These are phyloP conservation scores for Antitype chi DNA, from an alignment of 2,888 invertebrate genomes.

Conservation along the genomic window DNA sequence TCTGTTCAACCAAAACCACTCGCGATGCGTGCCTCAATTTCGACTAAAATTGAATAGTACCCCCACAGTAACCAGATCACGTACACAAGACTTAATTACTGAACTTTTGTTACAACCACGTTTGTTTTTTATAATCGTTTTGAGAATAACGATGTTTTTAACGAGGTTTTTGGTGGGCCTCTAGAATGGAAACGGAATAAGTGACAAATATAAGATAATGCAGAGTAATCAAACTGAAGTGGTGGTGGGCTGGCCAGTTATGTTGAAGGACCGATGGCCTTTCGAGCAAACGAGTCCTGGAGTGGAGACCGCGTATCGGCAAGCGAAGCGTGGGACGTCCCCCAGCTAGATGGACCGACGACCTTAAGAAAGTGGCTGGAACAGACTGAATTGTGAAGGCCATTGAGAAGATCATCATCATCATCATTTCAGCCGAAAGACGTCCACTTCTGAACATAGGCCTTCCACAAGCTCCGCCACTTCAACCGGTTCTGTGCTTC, in stretches of 20 bases:
- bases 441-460: too few relatives aligned
- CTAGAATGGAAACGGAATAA: too few relatives aligned
- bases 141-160: slow-evolving; percentile 30
- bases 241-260: too few relatives aligned
- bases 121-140: slow-evolving; percentile 54
- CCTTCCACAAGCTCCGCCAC: too few relatives aligned
- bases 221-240: not conserved
- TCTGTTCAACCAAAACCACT: slow-evolving; percentile 45
- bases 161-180: not conserved
- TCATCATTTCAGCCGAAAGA: too few relatives aligned
- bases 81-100: slow-evolving; percentile 61
- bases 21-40: slow-evolving; percentile 65
- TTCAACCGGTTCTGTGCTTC: too few relatives aligned
- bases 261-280: too few relatives aligned
- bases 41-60: slow-evolving; percentile 66
- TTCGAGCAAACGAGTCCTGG: not conserved
- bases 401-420: too few relatives aligned
- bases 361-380: too few relatives aligned
- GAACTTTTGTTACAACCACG: slow-evolving; percentile 60
- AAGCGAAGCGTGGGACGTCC: not conserved
- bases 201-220: not conserved
- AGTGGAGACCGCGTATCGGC: not conserved
- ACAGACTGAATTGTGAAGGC: too few relatives aligned
- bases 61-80: slow-evolving; percentile 61
- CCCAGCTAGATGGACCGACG: too few relatives aligned